phyloP scores from a whole-genome alignment of 2,888 invertebrate genomes.

The Latrodectus elegans region DNA sequence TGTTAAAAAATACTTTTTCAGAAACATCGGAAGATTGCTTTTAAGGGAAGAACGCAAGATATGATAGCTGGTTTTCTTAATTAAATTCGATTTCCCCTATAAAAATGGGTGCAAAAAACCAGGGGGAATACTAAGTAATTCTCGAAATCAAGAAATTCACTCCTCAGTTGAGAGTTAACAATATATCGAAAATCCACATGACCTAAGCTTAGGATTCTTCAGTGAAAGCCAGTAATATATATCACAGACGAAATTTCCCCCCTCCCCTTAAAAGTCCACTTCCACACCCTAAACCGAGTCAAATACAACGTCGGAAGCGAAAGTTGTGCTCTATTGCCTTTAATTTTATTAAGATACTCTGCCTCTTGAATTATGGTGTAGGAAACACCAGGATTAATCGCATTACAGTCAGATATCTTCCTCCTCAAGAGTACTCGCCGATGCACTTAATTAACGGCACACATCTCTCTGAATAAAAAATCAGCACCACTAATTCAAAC shows the following conservation, averaged over 20 bases:
- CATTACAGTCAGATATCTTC: slow-evolving; percentile 45
- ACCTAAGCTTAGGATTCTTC: slow-evolving; percentile 9
- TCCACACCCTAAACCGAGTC: slow-evolving; percentile 25
- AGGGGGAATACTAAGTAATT: too few species aligned
- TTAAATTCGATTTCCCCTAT: too few species aligned
- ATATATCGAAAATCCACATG: slow-evolving; percentile 6
- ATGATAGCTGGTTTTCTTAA: too few species aligned
- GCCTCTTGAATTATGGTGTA: slow-evolving; percentile 44
- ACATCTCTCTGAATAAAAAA: slow-evolving; percentile 30
- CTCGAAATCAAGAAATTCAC: too few species aligned
- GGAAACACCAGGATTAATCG: slow-evolving; percentile 49
- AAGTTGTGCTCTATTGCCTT: slow-evolving; percentile 33
- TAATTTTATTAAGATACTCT: slow-evolving; percentile 56
- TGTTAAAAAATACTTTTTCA: too few species aligned
- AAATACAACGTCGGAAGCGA: slow-evolving; percentile 37
- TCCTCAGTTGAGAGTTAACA: slow-evolving; percentile 12
- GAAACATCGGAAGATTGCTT: too few species aligned
- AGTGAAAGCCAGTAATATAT: slow-evolving; percentile 34
- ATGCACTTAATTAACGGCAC: slow-evolving; percentile 51
- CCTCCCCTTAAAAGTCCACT: slow-evolving; percentile 25
- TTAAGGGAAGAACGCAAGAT: too few species aligned
- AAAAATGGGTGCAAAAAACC: too few species aligned
- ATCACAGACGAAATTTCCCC: slow-evolving; percentile 19
- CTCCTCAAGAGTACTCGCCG: slow-evolving; percentile 26
- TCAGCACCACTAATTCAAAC: slow-evolving; percentile 18